Evolutionary conservation across 2,888 invertebrate species (phyloP).

Genomic region (Diadegma fenestrale): DNA sequence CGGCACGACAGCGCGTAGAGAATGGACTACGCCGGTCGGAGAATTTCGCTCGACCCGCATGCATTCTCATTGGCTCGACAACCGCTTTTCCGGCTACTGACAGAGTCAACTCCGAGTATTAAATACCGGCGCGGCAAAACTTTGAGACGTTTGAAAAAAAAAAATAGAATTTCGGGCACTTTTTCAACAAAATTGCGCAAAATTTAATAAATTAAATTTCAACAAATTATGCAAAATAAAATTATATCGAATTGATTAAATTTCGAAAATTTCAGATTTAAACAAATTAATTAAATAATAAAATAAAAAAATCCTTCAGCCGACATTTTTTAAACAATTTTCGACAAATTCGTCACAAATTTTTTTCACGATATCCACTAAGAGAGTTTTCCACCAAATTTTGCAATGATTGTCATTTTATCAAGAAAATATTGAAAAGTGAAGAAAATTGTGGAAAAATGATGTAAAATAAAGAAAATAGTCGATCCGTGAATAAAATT

Average conservation of each 20-base stretch:
- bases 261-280: too few species aligned
- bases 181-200: not conserved
- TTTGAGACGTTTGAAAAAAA: slow-evolving; percentile 5
- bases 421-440: not conserved
- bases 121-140: slow-evolving; percentile 21
- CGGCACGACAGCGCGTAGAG: slow-evolving; percentile 67
- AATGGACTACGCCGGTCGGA: slow-evolving; percentile 49
- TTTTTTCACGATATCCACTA: too few species aligned
- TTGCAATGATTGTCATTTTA: not conserved
- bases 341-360: too few species aligned
- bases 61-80: slow-evolving; percentile 58
- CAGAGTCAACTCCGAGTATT: slow-evolving; percentile 47
- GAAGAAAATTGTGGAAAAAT: not conserved
- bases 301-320: too few species aligned
- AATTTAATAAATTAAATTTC: too few species aligned
- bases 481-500: too few species aligned
- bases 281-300: too few species aligned
- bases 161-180: not conserved
- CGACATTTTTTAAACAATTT: too few species aligned
- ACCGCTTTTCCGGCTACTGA: slow-evolving; percentile 57
- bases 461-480: not conserved
- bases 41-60: not conserved
- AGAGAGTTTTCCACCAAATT: not conserved
- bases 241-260: too few species aligned
- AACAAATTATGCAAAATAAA: too few species aligned